Conservation (phyloP, 2,113 vertebrate species). For the Polypterus bichir region DNA sequence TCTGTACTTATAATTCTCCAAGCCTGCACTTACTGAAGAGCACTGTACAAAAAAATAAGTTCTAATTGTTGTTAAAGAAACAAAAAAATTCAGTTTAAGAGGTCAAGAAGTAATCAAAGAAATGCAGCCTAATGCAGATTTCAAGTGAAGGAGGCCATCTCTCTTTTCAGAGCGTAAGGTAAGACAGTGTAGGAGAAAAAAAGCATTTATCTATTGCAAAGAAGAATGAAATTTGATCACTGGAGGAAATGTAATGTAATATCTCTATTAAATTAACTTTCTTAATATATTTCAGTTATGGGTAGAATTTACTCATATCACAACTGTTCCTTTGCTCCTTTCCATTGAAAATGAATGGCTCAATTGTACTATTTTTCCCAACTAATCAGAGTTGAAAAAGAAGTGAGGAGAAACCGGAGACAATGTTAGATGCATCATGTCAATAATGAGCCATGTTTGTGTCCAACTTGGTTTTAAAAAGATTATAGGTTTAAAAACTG, state of each 20-base stretch:
- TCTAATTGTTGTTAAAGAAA: too few species aligned
- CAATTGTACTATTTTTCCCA: neutral
- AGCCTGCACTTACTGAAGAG: too few species aligned
- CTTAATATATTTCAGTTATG: slow-evolving; percentile 1
- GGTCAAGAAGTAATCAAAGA: too few species aligned
- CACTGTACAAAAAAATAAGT: too few species aligned
- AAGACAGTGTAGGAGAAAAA: too few species aligned
- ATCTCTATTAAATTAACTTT: neutral
- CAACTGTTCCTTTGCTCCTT: neutral
- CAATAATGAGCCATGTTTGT: neutral
- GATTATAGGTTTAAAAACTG: neutral
- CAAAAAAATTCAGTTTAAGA: too few species aligned
- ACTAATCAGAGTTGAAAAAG: slow-evolving; percentile 1
- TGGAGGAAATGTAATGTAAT: neutral
- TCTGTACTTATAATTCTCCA: too few species aligned
- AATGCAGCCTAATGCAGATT: too few species aligned
- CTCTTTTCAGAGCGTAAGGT: too few species aligned
- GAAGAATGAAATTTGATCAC: neutral
- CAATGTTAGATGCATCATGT: neutral
- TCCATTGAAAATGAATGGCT: neutral
- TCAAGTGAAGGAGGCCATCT: too few species aligned
- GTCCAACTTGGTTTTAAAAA: neutral
- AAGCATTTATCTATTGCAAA: neutral
- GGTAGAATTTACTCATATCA: neutral
- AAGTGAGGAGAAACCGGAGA: neutral